Conservation (phyloP, 2,113 vertebrate genomes). For the Tursiops truncatus region DNA sequence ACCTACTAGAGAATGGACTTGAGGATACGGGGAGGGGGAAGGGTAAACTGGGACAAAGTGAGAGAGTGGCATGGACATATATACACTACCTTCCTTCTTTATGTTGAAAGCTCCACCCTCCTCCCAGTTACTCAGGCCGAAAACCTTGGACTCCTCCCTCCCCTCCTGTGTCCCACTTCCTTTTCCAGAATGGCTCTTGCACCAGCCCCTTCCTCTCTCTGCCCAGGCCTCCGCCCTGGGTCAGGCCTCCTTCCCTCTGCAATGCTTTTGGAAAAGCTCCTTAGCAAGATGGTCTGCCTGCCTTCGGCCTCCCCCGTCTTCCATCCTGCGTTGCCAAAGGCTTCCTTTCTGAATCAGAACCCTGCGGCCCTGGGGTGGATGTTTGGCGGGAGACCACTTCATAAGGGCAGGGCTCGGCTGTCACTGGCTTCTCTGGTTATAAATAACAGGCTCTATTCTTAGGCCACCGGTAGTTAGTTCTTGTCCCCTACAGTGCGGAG, state of each 20-base stretch:
- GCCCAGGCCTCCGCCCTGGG: neutral
- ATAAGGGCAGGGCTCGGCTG: constrained; percentile 53
- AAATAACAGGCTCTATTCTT: constrained; percentile 83
- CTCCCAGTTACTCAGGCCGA: neutral
- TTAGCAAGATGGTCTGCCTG: neutral
- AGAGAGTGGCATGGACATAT: too few relatives aligned
- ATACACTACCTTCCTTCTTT: neutral
- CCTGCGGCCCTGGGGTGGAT: neutral
- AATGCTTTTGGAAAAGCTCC: neutral
- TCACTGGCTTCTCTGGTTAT: constrained; percentile 65
- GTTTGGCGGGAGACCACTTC: constrained; percentile 44
- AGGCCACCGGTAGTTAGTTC: constrained; percentile 63
- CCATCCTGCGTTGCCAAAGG: rapidly evolving
- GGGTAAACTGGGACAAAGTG: too few relatives aligned
- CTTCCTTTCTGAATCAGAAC: constrained; percentile 28
- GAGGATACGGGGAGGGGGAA: too few relatives aligned
- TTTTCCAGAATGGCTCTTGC: neutral
- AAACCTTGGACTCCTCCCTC: neutral
- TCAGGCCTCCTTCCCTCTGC: neutral
- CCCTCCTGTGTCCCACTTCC: neutral
- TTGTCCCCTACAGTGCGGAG: constrained; percentile 70
- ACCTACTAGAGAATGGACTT: too few relatives aligned
- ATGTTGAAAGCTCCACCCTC: neutral
- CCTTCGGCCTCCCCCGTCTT: neutral
- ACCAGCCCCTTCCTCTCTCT: neutral